These are phyloP conservation scores for Rhinogobius similis DNA, from an alignment of 2,113 vertebrate species.

Conservation along the genomic window DNA sequence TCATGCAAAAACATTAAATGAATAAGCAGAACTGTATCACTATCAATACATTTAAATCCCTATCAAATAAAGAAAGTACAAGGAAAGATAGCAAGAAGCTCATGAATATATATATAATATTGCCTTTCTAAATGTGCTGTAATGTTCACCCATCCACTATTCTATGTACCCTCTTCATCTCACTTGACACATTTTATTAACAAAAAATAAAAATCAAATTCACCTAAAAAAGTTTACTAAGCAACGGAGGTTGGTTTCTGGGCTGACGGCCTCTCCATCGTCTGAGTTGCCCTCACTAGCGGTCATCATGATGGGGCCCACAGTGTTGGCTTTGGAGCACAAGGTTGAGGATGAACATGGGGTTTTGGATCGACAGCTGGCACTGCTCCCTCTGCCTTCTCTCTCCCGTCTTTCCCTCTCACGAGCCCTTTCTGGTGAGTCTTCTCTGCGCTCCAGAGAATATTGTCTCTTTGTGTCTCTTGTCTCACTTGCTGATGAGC, in stretches of 20 bases:
- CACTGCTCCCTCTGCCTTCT: constrained; percentile 52
- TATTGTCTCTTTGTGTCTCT: constrained; percentile 91
- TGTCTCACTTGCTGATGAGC: constrained; percentile 89
- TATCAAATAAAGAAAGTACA: not conserved
- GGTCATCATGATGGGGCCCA: constrained; percentile 59
- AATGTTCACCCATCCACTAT: too few relatives aligned
- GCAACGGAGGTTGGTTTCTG: constrained; percentile 93
- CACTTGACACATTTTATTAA: not conserved
- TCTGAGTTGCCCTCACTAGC: constrained; percentile 62
- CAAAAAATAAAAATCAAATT: not conserved
- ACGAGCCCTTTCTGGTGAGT: constrained; percentile 63
- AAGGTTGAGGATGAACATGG: constrained; percentile 49
- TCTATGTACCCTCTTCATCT: not conserved
- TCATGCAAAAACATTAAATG: not conserved
- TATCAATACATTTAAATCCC: not conserved
- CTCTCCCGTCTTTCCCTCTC: constrained; percentile 68
- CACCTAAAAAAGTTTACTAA: constrained; percentile 94
- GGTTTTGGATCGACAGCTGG: constrained; percentile 58
- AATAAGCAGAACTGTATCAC: not conserved
- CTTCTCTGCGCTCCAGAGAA: constrained; percentile 83
- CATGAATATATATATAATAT: too few relatives aligned
- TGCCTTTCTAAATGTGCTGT: too few relatives aligned
- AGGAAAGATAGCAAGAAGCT: not conserved
- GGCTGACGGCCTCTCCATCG: constrained; percentile 80
- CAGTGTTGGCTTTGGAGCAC: constrained; percentile 60